phyloP scores from a whole-genome alignment of 2,888 invertebrate genomes.

The Tholera decimalis region DNA sequence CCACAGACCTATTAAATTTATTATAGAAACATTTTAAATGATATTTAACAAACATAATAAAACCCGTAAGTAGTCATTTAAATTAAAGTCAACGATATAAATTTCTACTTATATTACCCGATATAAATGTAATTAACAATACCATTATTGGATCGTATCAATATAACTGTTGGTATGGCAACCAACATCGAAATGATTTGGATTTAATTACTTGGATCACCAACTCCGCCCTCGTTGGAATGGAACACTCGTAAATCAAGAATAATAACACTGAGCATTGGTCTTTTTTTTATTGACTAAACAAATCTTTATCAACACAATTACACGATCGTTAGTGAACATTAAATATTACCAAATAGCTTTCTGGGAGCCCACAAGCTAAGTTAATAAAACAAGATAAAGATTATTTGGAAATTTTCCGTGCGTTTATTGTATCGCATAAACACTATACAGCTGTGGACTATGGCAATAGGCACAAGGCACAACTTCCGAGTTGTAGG shows the following conservation, averaged over 20 bases:
- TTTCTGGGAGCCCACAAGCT: slow-evolving; percentile 66
- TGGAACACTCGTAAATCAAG: slow-evolving; percentile 85
- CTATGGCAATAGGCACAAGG: no score
- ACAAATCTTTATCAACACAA: slow-evolving; percentile 89
- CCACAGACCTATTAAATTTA: slow-evolving; percentile 70
- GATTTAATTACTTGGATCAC: slow-evolving; percentile 86
- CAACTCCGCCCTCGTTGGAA: slow-evolving; percentile 82
- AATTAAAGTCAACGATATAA: slow-evolving; percentile 72
- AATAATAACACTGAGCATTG: slow-evolving; percentile 82
- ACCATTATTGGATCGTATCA: slow-evolving; percentile 80
- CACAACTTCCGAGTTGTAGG: no score
- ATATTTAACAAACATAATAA: slow-evolving; percentile 71
- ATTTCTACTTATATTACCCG: slow-evolving; percentile 73
- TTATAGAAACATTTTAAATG: slow-evolving; percentile 71
- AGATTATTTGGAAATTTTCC: slow-evolving; percentile 7
- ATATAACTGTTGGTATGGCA: slow-evolving; percentile 80
- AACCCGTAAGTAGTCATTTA: slow-evolving; percentile 74
- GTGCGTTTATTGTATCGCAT: not conserved
- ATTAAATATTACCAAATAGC: slow-evolving; percentile 79
- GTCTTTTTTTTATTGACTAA: slow-evolving; percentile 81
- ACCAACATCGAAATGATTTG: slow-evolving; percentile 81
- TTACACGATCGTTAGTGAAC: slow-evolving; percentile 87
- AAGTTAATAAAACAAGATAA: slow-evolving; percentile 21
- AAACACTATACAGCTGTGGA: no score
- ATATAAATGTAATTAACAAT: slow-evolving; percentile 81